Evolutionary conservation across 2,888 invertebrate genomes (phyloP).

Genomic region (Brachyopa scutellaris): DNA sequence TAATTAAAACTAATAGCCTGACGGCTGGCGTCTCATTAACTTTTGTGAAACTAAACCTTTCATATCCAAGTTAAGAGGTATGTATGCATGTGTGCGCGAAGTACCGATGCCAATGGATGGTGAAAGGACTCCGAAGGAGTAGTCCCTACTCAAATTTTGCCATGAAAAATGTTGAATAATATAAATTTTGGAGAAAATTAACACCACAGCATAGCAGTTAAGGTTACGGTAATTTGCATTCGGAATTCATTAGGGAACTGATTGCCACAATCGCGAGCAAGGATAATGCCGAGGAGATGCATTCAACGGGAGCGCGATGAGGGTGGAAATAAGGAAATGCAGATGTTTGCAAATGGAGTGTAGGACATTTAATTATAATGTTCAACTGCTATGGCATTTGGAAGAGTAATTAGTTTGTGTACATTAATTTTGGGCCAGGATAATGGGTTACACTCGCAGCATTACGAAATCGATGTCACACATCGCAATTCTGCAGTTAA

Average conservation of each 20-base stretch:
- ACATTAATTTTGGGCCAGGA: neutral
- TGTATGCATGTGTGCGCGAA: too few species aligned
- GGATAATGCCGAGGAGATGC: neutral
- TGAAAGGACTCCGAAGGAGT: too few species aligned
- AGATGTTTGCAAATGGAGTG: constrained; percentile 29
- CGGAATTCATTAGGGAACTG: constrained; percentile 39
- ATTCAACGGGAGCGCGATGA: neutral
- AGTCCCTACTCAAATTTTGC: neutral
- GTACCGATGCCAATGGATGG: too few species aligned
- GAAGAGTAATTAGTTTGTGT: constrained; percentile 23
- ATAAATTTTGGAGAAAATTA: constrained; percentile 30
- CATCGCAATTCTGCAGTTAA: neutral
- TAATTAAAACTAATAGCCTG: constrained; percentile 47
- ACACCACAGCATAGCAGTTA: constrained; percentile 30
- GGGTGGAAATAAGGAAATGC: constrained; percentile 17
- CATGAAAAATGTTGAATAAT: constrained; percentile 31
- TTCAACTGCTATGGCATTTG: constrained; percentile 12
- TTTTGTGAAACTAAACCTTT: constrained; percentile 34
- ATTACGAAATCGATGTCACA: neutral
- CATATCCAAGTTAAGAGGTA: neutral
- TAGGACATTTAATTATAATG: constrained; percentile 43
- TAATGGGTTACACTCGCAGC: neutral
- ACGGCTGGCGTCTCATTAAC: constrained; percentile 22
- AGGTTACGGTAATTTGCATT: constrained; percentile 50
- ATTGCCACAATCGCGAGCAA: constrained; percentile 31